phyloP scores from a whole-genome alignment of 2,113 vertebrate species.

The Ptychochromis oligacanthus region DNA sequence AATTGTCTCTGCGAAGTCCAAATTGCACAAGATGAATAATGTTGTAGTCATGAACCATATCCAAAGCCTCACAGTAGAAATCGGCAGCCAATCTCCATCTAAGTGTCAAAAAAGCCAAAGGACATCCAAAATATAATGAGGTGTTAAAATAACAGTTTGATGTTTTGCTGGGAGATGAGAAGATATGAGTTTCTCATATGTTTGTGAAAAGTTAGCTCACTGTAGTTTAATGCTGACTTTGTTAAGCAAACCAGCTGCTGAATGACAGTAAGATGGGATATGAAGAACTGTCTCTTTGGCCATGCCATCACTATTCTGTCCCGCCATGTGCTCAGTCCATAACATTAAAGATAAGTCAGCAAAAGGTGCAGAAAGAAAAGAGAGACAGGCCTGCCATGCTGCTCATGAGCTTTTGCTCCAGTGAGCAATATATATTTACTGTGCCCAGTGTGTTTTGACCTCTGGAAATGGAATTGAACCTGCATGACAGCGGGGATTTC shows the following conservation, averaged over 20 bases:
- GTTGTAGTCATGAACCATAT: neutral
- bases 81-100: neutral
- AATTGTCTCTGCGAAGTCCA: neutral
- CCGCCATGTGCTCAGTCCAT: neutral
- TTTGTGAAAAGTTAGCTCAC: neutral
- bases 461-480: slow-evolving; percentile 16
- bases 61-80: neutral
- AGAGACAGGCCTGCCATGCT: neutral
- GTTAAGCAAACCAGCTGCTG: neutral
- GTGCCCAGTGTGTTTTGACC: neutral
- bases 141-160: neutral
- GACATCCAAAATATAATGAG: neutral
- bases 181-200: neutral
- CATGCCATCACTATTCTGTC: neutral
- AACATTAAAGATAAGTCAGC: neutral
- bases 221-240: neutral
- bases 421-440: neutral
- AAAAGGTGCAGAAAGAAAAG: neutral
- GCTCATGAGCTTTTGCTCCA: neutral
- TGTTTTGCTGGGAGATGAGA: neutral
- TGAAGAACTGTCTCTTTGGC: neutral
- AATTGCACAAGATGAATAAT: slow-evolving; percentile 9
- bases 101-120: neutral
- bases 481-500: slow-evolving; percentile 4
- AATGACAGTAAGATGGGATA: neutral